phyloP scores from a whole-genome alignment of 1,140 invertebrate species.

The Euura lappo region DNA sequence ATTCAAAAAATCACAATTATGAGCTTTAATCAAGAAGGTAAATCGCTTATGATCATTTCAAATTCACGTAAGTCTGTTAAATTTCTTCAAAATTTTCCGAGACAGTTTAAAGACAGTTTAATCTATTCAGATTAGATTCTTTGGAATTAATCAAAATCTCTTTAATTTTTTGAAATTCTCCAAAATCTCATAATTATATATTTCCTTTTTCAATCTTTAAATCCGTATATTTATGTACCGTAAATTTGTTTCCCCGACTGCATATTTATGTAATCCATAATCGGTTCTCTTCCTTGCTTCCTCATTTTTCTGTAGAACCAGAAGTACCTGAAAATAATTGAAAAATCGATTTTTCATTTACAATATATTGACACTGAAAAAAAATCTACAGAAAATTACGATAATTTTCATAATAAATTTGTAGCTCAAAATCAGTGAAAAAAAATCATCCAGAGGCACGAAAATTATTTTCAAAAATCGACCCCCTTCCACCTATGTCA shows the following conservation, averaged over 20 bases:
- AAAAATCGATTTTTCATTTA: constrained; percentile 20
- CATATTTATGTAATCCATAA: constrained; percentile 75
- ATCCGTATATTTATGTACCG: constrained; percentile 60
- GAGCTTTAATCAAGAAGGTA: neutral
- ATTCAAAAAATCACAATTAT: constrained; percentile 14
- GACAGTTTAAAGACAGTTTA: constrained; percentile 43
- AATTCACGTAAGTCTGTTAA: constrained; percentile 19
- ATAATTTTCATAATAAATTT: too few relatives aligned
- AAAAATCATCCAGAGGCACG: too few relatives aligned
- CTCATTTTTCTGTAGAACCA: constrained; percentile 67
- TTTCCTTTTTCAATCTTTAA: constrained; percentile 4
- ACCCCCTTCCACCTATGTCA: too few relatives aligned
- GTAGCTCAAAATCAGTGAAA: too few relatives aligned
- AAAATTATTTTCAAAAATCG: too few relatives aligned
- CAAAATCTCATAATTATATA: neutral
- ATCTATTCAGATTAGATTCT: neutral
- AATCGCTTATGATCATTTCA: constrained; percentile 4
- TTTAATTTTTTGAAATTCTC: constrained; percentile 14
- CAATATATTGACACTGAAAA: too few relatives aligned
- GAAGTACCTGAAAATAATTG: constrained; percentile 66
- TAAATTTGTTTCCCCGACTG: constrained; percentile 75
- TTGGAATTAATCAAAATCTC: neutral
- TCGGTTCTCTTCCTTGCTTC: constrained; percentile 64
- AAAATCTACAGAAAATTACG: too few relatives aligned
- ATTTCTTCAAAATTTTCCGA: constrained; percentile 55